A percentile compares a stretch with the other conserved stretches of the same genome.
Conservation (phyloP, 2,888 invertebrate species). For the Cremastobaeus sp. region DNA sequence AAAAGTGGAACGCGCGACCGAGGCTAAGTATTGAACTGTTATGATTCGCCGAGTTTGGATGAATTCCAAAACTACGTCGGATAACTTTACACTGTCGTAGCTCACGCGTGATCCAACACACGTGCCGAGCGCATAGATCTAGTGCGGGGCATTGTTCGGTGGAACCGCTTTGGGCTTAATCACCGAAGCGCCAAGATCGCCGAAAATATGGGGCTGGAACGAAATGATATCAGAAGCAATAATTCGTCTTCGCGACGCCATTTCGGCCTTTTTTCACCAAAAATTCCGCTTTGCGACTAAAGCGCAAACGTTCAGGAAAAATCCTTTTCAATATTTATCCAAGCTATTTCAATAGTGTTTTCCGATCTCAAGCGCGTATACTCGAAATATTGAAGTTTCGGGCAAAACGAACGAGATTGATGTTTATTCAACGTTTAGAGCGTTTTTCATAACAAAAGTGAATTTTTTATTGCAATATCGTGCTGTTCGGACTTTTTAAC, state of each 20-base stretch:
- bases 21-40: constrained; percentile 67
- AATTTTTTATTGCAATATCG: too few species aligned
- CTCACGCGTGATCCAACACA: constrained; percentile 62
- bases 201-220: constrained; percentile 64
- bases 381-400: too few species aligned
- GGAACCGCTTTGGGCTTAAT: constrained; percentile 60
- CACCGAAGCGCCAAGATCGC: constrained; percentile 61
- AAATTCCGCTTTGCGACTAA: constrained; percentile 6
- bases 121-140: constrained; percentile 62
- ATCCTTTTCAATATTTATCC: constrained; percentile 21
- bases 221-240: constrained; percentile 65
- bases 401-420: too few species aligned
- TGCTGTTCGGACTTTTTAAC: too few species aligned
- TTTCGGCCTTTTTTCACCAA: constrained; percentile 48
- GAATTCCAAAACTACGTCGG: constrained; percentile 62
- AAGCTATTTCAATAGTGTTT: too few species aligned
- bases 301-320: constrained; percentile 13
- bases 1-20: constrained; percentile 19
- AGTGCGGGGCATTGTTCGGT: constrained; percentile 55
- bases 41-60: constrained; percentile 66
- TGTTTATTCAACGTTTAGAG: too few species aligned
- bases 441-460: too few species aligned
- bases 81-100: constrained; percentile 66
- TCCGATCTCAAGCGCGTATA: too few species aligned
- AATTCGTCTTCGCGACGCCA: constrained; percentile 61